Percentiles rank a stretch among this genome's conserved stretches.
These are phyloP conservation scores for Siderastrea radians DNA, from an alignment of 92 coral and sea anemone genomes.

Conservation along the genomic window DNA sequence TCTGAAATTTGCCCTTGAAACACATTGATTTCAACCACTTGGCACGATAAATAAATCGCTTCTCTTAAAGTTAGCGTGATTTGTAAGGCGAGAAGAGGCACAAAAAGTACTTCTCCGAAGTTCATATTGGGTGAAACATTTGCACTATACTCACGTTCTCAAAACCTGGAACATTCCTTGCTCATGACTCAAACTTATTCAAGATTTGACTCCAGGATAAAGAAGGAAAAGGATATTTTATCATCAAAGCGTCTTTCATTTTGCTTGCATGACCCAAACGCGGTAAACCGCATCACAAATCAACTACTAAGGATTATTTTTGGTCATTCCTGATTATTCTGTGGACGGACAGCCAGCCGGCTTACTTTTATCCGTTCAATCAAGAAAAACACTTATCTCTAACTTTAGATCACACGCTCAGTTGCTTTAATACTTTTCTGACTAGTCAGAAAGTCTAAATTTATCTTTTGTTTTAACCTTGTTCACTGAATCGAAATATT, in stretches of 20 bases:
- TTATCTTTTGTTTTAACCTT: background rate
- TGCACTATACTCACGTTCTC: no score
- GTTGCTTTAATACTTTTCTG: constrained; percentile 1
- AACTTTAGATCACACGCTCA: background rate
- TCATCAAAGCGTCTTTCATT: constrained; percentile 23
- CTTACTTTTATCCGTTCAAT: constrained; percentile 31
- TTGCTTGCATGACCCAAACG: constrained; percentile 24
- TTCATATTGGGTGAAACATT: no score
- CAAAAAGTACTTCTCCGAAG: no score
- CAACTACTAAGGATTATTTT: constrained; percentile 4
- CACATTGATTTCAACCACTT: background rate
- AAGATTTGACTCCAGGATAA: no score
- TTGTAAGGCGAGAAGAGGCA: no score
- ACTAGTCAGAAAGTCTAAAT: background rate
- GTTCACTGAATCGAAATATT: background rate
- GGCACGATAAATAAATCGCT: background rate
- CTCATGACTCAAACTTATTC: no score
- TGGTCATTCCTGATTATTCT: constrained; percentile 20
- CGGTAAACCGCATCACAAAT: background rate
- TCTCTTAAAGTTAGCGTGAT: background rate
- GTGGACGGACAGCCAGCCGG: constrained; percentile 19
- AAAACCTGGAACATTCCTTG: no score
- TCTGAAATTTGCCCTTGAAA: background rate
- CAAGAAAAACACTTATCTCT: constrained; percentile 17
- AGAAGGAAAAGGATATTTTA: no score